Evolutionary conservation across 2,888 invertebrate genomes (phyloP).

Genomic region (Chrysolina oricalcia): DNA sequence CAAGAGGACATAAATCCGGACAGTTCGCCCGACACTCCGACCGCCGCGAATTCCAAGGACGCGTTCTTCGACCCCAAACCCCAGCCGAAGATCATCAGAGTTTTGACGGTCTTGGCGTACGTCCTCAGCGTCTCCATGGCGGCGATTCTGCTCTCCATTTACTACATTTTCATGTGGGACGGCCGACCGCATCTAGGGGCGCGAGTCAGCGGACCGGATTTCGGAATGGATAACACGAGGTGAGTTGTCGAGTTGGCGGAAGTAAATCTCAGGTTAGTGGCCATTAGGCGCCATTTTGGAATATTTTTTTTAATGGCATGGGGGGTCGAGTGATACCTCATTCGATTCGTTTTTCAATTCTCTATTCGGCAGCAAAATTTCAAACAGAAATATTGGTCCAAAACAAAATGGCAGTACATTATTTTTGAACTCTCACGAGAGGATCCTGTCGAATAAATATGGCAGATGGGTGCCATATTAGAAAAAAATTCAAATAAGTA

Average conservation of each 20-base stretch:
- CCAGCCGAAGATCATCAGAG: slow-evolving; percentile 73
- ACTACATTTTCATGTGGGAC: slow-evolving; percentile 89
- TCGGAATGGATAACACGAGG: slow-evolving; percentile 22
- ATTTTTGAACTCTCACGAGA: no score
- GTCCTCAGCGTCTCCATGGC: slow-evolving; percentile 90
- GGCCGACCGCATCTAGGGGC: slow-evolving; percentile 74
- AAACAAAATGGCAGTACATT: no score
- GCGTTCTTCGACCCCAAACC: slow-evolving; percentile 62
- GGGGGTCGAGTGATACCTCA: no score
- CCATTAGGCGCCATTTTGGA: no score
- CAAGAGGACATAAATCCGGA: slow-evolving; percentile 57
- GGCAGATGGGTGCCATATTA: no score
- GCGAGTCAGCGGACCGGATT: slow-evolving; percentile 16
- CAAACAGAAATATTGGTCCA: no score
- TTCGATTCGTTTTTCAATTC: no score
- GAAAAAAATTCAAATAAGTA: no score
- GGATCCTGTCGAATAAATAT: no score
- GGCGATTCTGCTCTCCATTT: slow-evolving; percentile 85
- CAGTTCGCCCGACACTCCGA: slow-evolving; percentile 47
- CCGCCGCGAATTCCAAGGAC: slow-evolving; percentile 49
- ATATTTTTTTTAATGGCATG: no score
- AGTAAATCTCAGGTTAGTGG: no score
- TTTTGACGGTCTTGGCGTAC: slow-evolving; percentile 87
- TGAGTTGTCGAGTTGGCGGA: neutral
- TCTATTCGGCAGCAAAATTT: no score